Base-by-base conservation (phyloP, 2,888 invertebrate genomes). In the Cyclophora albipunctata region DNA sequence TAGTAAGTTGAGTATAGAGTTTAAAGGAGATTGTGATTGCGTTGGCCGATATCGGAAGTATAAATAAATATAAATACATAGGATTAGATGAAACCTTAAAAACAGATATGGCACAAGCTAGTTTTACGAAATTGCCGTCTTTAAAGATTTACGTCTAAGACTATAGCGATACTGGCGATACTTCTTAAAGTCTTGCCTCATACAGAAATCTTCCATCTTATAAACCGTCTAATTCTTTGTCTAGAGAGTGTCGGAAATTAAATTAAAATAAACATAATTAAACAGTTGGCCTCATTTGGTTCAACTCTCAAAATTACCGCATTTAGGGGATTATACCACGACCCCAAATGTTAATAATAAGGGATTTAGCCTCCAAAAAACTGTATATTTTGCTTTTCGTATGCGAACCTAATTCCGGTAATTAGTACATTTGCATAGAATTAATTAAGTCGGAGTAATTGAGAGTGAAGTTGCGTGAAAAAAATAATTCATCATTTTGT, bases 181-280 rank as follows among this genome's bases (percentile, higher is more conserved):
- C 20, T 20, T 20, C 20, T 20, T 20, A 20, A 20, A 20, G 20
- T 20, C 20, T 20, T 20, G 20, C 20, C 20, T 20, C 20, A 20
- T 20, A 1, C 20, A 20, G 20, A 20, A 20, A 20, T 20, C 20
- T 20, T 20, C 20, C 20, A 20, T 20, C 4, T 37, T 37, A 37
- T 37, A 5, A 37, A 37, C 37, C 37, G 33, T 33, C 46, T 37
- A 7, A 40, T 35, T 46, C 7, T 53, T 40, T 49, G 57, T 47
- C 42, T 41, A 52, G 67, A 64, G 63, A 70, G 73, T 75, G 74
- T 70, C 61, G 73, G 69, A 73, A 78, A 78, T 81, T 77, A 80
- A 82, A 81, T 82, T 79, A 75, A 68, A 79, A 81, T 81, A 81
- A 82, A 79, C 75, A 79, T 79, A 81, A 81, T 82, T 77, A 80